phyloP scores from a whole-genome alignment of 1,140 invertebrate species.

The Ephestia elutella region DNA sequence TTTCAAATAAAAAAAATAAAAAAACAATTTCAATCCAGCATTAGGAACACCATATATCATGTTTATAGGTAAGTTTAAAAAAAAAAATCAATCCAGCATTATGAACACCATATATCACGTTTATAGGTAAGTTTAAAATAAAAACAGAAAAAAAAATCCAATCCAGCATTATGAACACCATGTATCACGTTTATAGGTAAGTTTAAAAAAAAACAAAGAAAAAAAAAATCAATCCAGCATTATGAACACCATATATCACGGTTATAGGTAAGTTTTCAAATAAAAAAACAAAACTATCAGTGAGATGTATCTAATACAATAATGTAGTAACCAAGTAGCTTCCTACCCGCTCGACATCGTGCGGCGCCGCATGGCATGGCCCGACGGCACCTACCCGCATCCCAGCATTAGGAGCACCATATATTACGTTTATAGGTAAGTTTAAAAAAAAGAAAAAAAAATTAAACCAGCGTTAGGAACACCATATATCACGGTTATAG shows the following conservation, averaged over 20 bases:
- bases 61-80: slow-evolving; percentile 42
- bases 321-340: too few species aligned
- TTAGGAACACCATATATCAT: slow-evolving; percentile 65
- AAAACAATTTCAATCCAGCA: slow-evolving; percentile 13
- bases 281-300: too few species aligned
- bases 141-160: slow-evolving; percentile 17
- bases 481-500: slow-evolving; percentile 71
- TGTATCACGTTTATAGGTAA: slow-evolving; percentile 49
- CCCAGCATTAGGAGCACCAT: slow-evolving; percentile 66
- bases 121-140: too few species aligned
- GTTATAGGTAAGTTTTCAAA: slow-evolving; percentile 27
- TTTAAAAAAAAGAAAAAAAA: too few species aligned
- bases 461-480: too few species aligned
- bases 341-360: slow-evolving; percentile 97
- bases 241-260: slow-evolving; percentile 66
- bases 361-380: slow-evolving; percentile 85
- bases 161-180: slow-evolving; percentile 53
- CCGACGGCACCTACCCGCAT: slow-evolving; percentile 75
- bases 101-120: too few species aligned
- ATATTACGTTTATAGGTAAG: slow-evolving; percentile 31
- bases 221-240: too few species aligned
- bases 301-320: too few species aligned
- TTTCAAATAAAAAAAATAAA: too few species aligned
- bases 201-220: too few species aligned
- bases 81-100: too few species aligned